Evolutionary conservation across 2,888 invertebrate species (phyloP), one percentile per base, ranked within the genome.

Genomic region (Alitta virens): DNA sequence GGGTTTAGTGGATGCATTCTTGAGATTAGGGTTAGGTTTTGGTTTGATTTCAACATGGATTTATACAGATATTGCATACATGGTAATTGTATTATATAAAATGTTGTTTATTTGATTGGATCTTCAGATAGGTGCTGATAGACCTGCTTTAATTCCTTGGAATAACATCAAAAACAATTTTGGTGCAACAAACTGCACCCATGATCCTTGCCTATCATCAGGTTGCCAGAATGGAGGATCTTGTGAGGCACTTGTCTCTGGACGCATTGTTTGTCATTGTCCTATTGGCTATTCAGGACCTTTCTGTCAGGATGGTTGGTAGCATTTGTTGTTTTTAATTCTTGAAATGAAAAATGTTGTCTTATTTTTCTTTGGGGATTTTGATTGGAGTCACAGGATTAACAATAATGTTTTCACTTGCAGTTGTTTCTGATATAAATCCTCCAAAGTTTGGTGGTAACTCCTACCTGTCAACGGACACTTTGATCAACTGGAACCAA

Each of bases 1-100:
- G 60, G 60, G 2, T 60, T 60, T 21, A 21, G 14, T 1, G 60
- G 60, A 18, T 60, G 60, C 24, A 53, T 60, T 9, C 26, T 24
- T 1, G 43, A 54, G 21, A 50, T 60, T 9, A 21, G 26, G 60
- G 60, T 60, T 21, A 9, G 60, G 38, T 5, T 12, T 7, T 7
- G 5, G 33, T 33, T 12, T 33, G 33, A 33, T 33, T 5, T 7
- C 16, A 16, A 49, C 16, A 49, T 49, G 18, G 7, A 33, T 33
- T 33, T 33, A 33, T 33, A 33, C n/a, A n/a, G 12, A 7, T 33
- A 33, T 33, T 33, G 33, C 33, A 33, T 33, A 33, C 12, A 33
- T 33, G 33, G 3, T 9, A 49, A 23, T 49, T 49, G 23, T 40
- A 40, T 40, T 16, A 40, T 40, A 40, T 33, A 12, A 33, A 33